Evolutionary conservation across 2,797 vertebrate species (phyloP).

Genomic region (Amblyopsis hoosieri): DNA sequence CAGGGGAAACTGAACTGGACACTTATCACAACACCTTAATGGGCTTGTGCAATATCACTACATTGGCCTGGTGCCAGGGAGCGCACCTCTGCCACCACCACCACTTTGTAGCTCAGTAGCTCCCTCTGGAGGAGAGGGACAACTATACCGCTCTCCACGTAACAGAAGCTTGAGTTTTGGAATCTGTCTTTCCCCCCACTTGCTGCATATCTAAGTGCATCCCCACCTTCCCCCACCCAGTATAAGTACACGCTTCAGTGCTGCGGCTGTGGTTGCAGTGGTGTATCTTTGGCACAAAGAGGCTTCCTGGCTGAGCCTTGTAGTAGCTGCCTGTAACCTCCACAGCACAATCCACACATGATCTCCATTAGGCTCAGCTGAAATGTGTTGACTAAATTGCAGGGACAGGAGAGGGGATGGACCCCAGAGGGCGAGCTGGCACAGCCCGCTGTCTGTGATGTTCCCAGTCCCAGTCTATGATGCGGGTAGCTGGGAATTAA

Average conservation of each 20-base stretch:
- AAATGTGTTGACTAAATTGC: slow-evolving; percentile 78
- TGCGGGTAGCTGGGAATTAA: slow-evolving; percentile 62
- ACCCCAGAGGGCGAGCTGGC: slow-evolving; percentile 74
- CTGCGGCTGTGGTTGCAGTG: slow-evolving; percentile 67
- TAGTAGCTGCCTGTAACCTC: slow-evolving; percentile 66
- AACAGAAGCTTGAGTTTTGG: slow-evolving; percentile 39
- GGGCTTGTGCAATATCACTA: slow-evolving; percentile 66
- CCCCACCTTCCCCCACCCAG: slow-evolving; percentile 63
- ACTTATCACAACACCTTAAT: slow-evolving; percentile 79
- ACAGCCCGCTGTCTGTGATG: slow-evolving; percentile 66
- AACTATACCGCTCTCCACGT: slow-evolving; percentile 48
- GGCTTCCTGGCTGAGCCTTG: slow-evolving; percentile 60
- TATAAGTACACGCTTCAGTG: slow-evolving; percentile 63
- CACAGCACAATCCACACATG: slow-evolving; percentile 70
- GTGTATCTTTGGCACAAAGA: slow-evolving; percentile 68
- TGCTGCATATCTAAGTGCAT: slow-evolving; percentile 60
- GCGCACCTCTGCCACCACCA: slow-evolving; percentile 34
- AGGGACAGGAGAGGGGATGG: slow-evolving; percentile 71
- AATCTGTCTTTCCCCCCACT: slow-evolving; percentile 50
- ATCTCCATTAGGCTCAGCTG: slow-evolving; percentile 79
- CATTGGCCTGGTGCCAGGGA: slow-evolving; percentile 54
- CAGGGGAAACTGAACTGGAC: slow-evolving; percentile 73
- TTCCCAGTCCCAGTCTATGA: slow-evolving; percentile 54
- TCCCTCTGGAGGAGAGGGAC: slow-evolving; percentile 71
- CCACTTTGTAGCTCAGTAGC: slow-evolving; percentile 56